phyloP scores from a whole-genome alignment of 2,113 vertebrate genomes.

The Zosterops japonicus region DNA sequence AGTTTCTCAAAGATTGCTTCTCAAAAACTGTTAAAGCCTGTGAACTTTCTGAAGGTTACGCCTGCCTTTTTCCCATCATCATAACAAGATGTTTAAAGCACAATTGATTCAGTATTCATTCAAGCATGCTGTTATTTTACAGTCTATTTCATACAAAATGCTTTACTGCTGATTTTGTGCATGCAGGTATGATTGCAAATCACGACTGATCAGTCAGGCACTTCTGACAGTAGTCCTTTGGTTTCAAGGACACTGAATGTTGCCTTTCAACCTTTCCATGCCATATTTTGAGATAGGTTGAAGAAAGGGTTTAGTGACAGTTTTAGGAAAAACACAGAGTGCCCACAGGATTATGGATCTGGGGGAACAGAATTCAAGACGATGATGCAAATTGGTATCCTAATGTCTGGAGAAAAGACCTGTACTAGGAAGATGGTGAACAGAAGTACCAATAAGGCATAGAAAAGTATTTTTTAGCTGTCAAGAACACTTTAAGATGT shows the following conservation, averaged over 20 bases:
- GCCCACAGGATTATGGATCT: not conserved
- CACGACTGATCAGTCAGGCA: constrained; percentile 12
- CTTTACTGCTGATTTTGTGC: constrained; percentile 38
- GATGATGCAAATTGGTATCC: not conserved
- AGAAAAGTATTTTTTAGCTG: not conserved
- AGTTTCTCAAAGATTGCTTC: not conserved
- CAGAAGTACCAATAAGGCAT: not conserved
- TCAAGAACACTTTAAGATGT: not conserved
- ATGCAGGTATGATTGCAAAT: constrained; percentile 48
- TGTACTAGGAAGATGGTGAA: not conserved
- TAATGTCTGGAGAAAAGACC: not conserved
- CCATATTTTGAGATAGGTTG: not conserved
- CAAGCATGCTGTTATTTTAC: constrained; percentile 52
- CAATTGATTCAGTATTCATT: constrained; percentile 17
- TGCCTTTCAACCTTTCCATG: not conserved
- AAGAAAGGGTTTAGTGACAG: not conserved
- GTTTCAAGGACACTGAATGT: constrained; percentile 18
- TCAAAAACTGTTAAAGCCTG: not conserved
- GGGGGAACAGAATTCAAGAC: not conserved
- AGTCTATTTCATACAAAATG: constrained; percentile 43
- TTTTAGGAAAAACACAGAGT: not conserved
- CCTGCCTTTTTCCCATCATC: not conserved
- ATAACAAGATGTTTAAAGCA: not conserved
- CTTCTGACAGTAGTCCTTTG: not conserved
- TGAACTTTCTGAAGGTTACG: constrained; percentile 13